These are phyloP conservation scores for Sphaerophoria taeniata DNA, from an alignment of 2,888 invertebrate genomes.

Conservation along the genomic window DNA sequence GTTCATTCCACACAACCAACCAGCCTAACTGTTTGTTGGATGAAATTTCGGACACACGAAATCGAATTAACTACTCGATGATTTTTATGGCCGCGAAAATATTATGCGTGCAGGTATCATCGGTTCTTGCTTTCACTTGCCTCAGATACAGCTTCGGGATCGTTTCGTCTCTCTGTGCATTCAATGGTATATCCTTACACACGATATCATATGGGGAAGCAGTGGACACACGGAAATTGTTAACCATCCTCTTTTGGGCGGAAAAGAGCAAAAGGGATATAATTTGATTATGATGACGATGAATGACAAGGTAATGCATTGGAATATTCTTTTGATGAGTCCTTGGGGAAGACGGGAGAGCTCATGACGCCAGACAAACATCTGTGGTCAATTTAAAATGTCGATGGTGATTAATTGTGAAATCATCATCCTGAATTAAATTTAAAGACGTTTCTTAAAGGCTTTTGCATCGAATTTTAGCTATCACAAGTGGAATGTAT, in stretches of 20 bases:
- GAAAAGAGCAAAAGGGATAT: slow-evolving; percentile 35
- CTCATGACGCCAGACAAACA: slow-evolving; percentile 11
- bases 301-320: slow-evolving; percentile 64
- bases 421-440: slow-evolving; percentile 24
- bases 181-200: background rate
- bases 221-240: slow-evolving; percentile 27
- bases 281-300: slow-evolving; percentile 69
- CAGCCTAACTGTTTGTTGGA: slow-evolving; percentile 3
- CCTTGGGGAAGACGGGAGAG: slow-evolving; percentile 25
- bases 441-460: background rate
- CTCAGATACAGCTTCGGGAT: background rate
- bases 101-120: background rate
- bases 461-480: background rate
- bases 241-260: slow-evolving; percentile 12
- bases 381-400: slow-evolving; percentile 60
- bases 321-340: slow-evolving; percentile 67
- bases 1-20: slow-evolving; percentile 25
- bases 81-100: slow-evolving; percentile 26
- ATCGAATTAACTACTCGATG: slow-evolving; percentile 54
- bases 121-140: background rate
- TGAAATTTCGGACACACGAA: slow-evolving; percentile 35
- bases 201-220: slow-evolving; percentile 32
- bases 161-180: background rate
- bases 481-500: too few species aligned
- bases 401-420: slow-evolving; percentile 52